Conservation (phyloP, 2,113 vertebrate species). For the Sarotherodon lohbergeri region DNA sequence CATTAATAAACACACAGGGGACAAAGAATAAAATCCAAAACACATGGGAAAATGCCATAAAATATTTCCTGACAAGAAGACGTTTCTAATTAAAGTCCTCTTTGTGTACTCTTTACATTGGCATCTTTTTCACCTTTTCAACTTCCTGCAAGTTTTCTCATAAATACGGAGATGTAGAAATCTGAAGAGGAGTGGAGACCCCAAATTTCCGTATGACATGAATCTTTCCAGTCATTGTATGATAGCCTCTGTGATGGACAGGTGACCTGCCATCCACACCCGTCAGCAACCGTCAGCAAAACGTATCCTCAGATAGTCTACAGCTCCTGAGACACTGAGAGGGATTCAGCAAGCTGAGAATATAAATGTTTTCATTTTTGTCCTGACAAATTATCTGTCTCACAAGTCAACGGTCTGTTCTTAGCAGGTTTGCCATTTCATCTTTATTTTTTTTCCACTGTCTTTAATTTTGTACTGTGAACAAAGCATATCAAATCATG, state of each 20-base stretch:
- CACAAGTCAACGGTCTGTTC: not conserved
- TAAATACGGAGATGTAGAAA: not conserved
- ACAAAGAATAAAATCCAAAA: not conserved
- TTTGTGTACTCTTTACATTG: not conserved
- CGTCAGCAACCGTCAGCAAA: not conserved
- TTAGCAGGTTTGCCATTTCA: not conserved
- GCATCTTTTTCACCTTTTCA: not conserved
- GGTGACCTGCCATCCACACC: not conserved
- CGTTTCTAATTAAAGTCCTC: not conserved
- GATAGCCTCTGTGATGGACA: not conserved
- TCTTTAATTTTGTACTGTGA: constrained; percentile 12
- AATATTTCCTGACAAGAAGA: constrained; percentile 4
- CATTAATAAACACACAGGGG: not conserved
- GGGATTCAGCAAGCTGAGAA: not conserved
- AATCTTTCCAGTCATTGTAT: not conserved
- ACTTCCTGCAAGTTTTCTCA: not conserved
- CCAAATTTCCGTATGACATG: not conserved
- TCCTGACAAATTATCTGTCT: not conserved
- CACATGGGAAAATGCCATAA: not conserved
- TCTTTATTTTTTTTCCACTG: not conserved
- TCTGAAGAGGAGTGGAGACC: not conserved
- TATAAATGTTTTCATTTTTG: constrained; percentile 2
- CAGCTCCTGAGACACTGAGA: not conserved
- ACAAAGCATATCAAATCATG: constrained; percentile 1
- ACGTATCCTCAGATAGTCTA: not conserved